A percentile compares a stretch with the other conserved stretches of the same genome.
phyloP scores from a whole-genome alignment of 2,797 vertebrate genomes.

The Poeciliopsis presidionis region DNA sequence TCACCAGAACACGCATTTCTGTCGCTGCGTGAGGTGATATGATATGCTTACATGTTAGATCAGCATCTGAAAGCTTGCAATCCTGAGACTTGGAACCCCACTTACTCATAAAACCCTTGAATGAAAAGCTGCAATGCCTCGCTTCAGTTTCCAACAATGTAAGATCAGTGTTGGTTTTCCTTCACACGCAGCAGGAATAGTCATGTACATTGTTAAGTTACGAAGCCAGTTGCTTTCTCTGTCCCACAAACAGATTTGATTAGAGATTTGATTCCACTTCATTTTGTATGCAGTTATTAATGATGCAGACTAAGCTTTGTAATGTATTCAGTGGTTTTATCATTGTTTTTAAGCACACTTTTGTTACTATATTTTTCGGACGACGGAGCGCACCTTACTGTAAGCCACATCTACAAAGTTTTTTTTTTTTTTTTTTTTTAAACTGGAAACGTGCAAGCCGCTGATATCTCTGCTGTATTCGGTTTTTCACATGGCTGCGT shows the following conservation, averaged over 20 bases:
- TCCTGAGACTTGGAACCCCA: constrained; percentile 15
- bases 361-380: not conserved
- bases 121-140: constrained; percentile 17
- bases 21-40: constrained; percentile 8
- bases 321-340: not conserved
- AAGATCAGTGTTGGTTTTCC: not conserved
- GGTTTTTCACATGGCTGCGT: no score
- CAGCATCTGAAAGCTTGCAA: constrained; percentile 20
- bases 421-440: no score
- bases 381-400: no score
- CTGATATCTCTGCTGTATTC: no score
- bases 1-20: constrained; percentile 7
- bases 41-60: constrained; percentile 11
- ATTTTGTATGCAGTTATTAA: not conserved
- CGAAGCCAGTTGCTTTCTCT: not conserved
- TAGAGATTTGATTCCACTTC: not conserved
- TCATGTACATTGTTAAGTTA: not conserved
- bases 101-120: constrained; percentile 16
- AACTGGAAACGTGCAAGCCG: no score
- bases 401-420: no score
- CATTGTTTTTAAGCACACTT: not conserved
- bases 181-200: not conserved
- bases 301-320: not conserved
- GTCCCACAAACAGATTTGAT: not conserved
- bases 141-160: not conserved